Percentiles rank a stretch among this genome's conserved stretches.
Evolutionary conservation across 2,888 invertebrate species (phyloP).

Genomic region (Bimastos eiseni): DNA sequence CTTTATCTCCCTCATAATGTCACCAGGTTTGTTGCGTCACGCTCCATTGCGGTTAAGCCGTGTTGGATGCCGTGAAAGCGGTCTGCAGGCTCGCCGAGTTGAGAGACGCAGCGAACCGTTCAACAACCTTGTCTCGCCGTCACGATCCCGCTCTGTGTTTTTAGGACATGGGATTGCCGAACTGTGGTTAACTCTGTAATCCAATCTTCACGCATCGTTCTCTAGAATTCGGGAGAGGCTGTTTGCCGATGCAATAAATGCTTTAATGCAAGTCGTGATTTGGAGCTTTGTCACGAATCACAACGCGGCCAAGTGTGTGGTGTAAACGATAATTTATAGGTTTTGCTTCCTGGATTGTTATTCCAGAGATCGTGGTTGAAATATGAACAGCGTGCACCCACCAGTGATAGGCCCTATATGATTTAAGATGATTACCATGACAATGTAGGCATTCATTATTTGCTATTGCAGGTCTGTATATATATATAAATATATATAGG

Average conservation of each 20-base stretch:
- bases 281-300: not conserved
- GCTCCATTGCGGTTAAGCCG: not conserved
- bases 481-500: no score
- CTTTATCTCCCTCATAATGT: not conserved
- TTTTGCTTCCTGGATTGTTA: no score
- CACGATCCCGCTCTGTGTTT: not conserved
- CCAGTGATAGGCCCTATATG: no score
- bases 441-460: no score
- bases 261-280: not conserved
- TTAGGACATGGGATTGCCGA: not conserved
- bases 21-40: not conserved
- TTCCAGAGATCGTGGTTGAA: no score
- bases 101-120: not conserved
- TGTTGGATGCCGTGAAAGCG: not conserved
- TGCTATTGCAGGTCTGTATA: no score
- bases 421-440: no score
- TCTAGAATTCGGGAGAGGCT: not conserved
- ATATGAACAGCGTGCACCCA: no score
- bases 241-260: no score
- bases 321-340: not conserved
- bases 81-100: not conserved
- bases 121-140: not conserved
- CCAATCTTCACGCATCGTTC: not conserved
- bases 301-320: not conserved
- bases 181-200: not conserved